phyloP scores from a whole-genome alignment of 92 coral and sea anemone genomes.

The Phenganax marumi region DNA sequence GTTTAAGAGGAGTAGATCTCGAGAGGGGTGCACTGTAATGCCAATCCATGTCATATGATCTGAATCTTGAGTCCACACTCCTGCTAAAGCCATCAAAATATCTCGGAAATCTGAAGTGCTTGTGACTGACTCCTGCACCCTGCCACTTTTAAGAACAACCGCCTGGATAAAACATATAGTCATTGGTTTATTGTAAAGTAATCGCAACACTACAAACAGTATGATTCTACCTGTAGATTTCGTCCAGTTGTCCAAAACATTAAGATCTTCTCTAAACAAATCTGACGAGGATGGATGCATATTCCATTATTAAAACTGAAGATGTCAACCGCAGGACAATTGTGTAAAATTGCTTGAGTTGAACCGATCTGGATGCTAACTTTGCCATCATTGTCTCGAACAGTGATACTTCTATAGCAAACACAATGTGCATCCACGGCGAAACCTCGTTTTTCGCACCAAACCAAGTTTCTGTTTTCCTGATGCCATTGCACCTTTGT shows the following conservation, averaged over 20 bases:
- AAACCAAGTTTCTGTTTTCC: slow-evolving; percentile 64
- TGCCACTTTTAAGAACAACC: slow-evolving; percentile 65
- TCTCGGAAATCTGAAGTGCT: slow-evolving; percentile 74
- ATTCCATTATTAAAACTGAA: slow-evolving; percentile 61
- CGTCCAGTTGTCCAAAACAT: slow-evolving; percentile 80
- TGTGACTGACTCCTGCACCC: slow-evolving; percentile 54
- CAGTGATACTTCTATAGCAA: slow-evolving; percentile 63
- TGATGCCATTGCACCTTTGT: slow-evolving; percentile 63
- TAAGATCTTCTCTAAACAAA: slow-evolving; percentile 57
- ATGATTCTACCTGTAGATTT: slow-evolving; percentile 63
- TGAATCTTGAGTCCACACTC: slow-evolving; percentile 54
- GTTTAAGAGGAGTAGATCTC: slow-evolving; percentile 68
- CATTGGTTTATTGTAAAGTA: neutral
- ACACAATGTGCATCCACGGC: slow-evolving; percentile 75
- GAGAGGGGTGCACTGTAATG: slow-evolving; percentile 65
- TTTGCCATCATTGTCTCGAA: slow-evolving; percentile 57
- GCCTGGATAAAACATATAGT: slow-evolving; percentile 54
- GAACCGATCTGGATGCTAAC: slow-evolving; percentile 59
- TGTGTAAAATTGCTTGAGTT: slow-evolving; percentile 80
- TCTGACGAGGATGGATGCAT: slow-evolving; percentile 72
- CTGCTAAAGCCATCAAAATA: slow-evolving; percentile 68
- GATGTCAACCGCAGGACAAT: slow-evolving; percentile 75
- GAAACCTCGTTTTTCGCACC: slow-evolving; percentile 88
- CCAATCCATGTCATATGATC: slow-evolving; percentile 44
- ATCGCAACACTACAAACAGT: neutral